These are phyloP conservation scores for Alexandromys fortis DNA, from an alignment of 2,113 vertebrate species.

Conservation along the genomic window DNA sequence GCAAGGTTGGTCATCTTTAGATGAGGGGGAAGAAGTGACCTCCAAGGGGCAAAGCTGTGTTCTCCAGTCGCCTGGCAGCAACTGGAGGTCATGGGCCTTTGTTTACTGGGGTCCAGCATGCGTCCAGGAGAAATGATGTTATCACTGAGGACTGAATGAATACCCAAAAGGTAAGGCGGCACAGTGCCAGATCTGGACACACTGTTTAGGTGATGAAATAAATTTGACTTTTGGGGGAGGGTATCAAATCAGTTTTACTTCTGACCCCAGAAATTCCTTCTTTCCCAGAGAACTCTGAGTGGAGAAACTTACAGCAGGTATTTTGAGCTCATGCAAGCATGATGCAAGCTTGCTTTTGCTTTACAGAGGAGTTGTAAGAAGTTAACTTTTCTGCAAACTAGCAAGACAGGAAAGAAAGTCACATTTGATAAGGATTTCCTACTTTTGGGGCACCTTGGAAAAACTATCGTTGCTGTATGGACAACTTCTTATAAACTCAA, in stretches of 20 bases:
- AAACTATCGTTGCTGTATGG: neutral
- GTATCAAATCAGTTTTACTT: constrained; percentile 59
- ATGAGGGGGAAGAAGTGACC: constrained; percentile 5
- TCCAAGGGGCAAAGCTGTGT: neutral
- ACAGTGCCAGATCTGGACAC: constrained; percentile 26
- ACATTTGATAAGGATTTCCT: neutral
- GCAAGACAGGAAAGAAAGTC: constrained; percentile 34
- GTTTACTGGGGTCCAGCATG: neutral
- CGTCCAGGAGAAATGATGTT: constrained; percentile 31
- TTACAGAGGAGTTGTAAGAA: constrained; percentile 12
- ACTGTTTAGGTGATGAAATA: constrained; percentile 43
- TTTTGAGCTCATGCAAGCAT: neutral
- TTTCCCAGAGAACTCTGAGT: constrained; percentile 46
- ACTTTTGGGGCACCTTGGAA: neutral
- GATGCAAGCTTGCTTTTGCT: constrained; percentile 26
- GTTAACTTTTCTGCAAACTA: constrained; percentile 39
- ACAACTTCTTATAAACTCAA: neutral
- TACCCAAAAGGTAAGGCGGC: constrained; percentile 8
- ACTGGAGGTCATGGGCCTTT: neutral
- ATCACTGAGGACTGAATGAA: neutral
- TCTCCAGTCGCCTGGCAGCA: neutral
- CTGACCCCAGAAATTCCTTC: constrained; percentile 22
- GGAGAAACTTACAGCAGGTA: constrained; percentile 6
- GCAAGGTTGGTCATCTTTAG: neutral
- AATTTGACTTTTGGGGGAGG: constrained; percentile 38